These are phyloP conservation scores for Dryobota labecula DNA, from an alignment of 2,888 invertebrate genomes.

Conservation along the genomic window DNA sequence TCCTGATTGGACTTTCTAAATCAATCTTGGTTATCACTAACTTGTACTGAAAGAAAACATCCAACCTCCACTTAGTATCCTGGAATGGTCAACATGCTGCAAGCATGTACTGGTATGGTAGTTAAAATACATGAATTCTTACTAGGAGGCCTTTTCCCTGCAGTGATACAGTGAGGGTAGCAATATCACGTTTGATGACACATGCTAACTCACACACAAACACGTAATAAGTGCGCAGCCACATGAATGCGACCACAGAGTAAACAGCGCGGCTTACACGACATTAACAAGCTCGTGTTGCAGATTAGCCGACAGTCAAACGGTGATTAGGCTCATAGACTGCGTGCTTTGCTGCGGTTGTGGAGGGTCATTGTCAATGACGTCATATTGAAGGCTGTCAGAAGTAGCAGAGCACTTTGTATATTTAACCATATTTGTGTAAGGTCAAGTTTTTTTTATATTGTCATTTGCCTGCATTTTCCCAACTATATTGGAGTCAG, in stretches of 20 bases:
- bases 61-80: too few species aligned
- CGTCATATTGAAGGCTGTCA: not conserved
- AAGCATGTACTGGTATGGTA: too few species aligned
- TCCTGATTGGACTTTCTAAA: not conserved
- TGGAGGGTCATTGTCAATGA: slow-evolving; percentile 20
- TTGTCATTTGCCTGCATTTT: too few species aligned
- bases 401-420: not conserved
- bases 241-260: slow-evolving; percentile 41
- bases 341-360: slow-evolving; percentile 39
- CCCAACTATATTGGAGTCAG: too few species aligned
- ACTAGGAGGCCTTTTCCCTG: too few species aligned
- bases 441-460: too few species aligned
- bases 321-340: slow-evolving; percentile 31
- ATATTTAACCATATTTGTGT: not conserved
- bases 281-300: slow-evolving; percentile 33
- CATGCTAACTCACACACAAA: not conserved
- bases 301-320: slow-evolving; percentile 33
- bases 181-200: not conserved
- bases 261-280: slow-evolving; percentile 10
- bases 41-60: not conserved
- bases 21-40: not conserved
- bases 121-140: too few species aligned
- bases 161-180: not conserved
- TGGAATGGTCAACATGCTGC: too few species aligned
- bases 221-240: slow-evolving; percentile 20